A percentile compares a stretch with the other conserved stretches of the same genome.
phyloP scores from a whole-genome alignment of 2,888 invertebrate genomes.

The Doris montereyensis region DNA sequence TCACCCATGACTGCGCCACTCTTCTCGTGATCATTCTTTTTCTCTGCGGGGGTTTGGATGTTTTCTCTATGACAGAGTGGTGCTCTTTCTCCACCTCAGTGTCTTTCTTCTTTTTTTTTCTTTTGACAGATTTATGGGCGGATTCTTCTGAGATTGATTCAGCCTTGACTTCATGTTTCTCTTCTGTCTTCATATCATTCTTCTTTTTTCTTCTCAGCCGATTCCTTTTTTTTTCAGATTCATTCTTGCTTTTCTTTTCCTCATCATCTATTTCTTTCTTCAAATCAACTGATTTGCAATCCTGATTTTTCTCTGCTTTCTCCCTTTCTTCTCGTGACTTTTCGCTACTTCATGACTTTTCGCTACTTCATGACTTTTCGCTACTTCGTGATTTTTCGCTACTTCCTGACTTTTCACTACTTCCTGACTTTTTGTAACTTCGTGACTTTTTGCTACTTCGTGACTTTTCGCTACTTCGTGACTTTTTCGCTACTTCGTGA shows the following conservation, averaged over 20 bases:
- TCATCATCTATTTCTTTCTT: neutral
- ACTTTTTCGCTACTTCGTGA: neutral
- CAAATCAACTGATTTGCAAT: neutral
- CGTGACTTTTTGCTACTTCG: neutral
- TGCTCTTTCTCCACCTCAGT: constrained; percentile 23
- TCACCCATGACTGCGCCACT: neutral
- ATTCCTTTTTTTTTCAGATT: constrained; percentile 19
- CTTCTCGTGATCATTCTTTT: constrained; percentile 37
- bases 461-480: neutral
- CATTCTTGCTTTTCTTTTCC: constrained; percentile 1
- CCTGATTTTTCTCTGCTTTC: neutral
- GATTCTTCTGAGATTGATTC: neutral
- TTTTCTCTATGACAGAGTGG: constrained; percentile 1
- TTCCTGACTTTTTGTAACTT: neutral
- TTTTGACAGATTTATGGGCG: constrained; percentile 23
- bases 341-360: neutral
- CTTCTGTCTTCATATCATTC: constrained; percentile 13
- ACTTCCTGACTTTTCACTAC: neutral
- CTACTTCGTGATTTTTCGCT: neutral
- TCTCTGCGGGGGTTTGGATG: constrained; percentile 28
- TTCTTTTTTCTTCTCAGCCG: constrained; percentile 10
- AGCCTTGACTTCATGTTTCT: neutral
- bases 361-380: neutral
- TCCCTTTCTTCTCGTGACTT: neutral
- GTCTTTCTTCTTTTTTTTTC: constrained; percentile 43